Evolutionary conservation across 2,113 vertebrate genomes (phyloP), one percentile per base, ranked within the genome.

Genomic region (Anseranas semipalmata): DNA sequence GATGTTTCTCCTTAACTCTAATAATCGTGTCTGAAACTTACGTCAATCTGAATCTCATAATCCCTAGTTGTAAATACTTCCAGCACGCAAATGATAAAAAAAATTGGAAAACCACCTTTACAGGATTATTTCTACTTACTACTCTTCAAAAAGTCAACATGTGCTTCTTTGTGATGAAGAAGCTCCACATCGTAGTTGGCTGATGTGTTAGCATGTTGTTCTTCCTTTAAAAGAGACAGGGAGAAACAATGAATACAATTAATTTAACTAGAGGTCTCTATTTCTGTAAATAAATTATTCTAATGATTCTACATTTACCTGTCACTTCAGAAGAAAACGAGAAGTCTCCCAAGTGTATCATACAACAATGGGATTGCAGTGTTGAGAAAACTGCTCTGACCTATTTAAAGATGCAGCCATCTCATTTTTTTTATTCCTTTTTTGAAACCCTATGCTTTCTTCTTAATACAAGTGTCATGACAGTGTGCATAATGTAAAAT

Each of bases 161-260:
- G 99, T 37, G 99, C 99, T 60, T 99, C 99, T 96, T 98, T 98
- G 98, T 99, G 99, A 97, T 99, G 99, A 94, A 99, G 98, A 6
- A 99, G 98, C 85, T 99, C 99, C 24, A 99, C 99, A 71, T 99
- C 99, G 7, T 99, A 99, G 97, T 99, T 99, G 85, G 99, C 99
- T 12, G 99, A 99, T 27, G 99, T 99, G 97, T 99, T 99, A 81
- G 99, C 99, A 63, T 99, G 99, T 55, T 99, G 99, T 93, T 99
- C 99, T 98, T 99, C 99, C 99, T 99, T 98, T 72, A 97, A 96
- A 94, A 97, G 95, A 92, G 7, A 93, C 87, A 83, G 20, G 71
- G 0, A 88, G 22, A 88, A 41, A 85, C 11, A 43, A 88, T 37
- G 39, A 52, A 45, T 0, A 28, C 3, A 48, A 25, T 28, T 71